These are phyloP conservation scores for Bombyx mori DNA, from an alignment of 1,140 invertebrate genomes.

Conservation along the genomic window DNA sequence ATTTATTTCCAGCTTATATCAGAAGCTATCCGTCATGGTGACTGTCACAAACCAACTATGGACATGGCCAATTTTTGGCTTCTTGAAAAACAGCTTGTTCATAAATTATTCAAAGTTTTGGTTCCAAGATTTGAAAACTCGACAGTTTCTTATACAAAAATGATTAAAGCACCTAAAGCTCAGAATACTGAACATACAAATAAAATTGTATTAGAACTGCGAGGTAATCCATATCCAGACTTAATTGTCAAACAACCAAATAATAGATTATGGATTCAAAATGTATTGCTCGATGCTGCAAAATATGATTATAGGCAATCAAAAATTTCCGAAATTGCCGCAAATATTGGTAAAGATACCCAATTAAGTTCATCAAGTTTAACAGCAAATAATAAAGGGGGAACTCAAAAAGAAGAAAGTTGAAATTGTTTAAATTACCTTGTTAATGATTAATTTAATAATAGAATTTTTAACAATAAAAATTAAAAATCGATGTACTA, in stretches of 20 bases:
- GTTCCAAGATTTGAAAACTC: conserved; percentile 85
- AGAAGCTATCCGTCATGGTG: conserved; percentile 89
- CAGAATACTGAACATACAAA: conserved; percentile 71
- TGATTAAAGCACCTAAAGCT: conserved; percentile 78
- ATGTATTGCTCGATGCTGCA: conserved; percentile 81
- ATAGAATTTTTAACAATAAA: no score
- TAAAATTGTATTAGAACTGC: conserved; percentile 82
- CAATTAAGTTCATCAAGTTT: conserved; percentile 2
- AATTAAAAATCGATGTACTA: no score
- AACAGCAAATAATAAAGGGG: no score
- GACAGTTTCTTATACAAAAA: conserved; percentile 79
- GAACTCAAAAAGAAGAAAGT: no score
- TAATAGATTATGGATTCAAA: conserved; percentile 79
- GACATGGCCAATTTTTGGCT: conserved; percentile 92
- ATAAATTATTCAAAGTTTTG: conserved; percentile 94
- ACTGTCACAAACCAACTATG: conserved; percentile 88
- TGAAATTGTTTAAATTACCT: no score
- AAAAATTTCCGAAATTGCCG: conserved; percentile 63
- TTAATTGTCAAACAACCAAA: conserved; percentile 68
- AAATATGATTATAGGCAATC: conserved; percentile 75
- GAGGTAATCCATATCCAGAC: conserved; percentile 80
- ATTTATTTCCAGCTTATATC: conserved; percentile 84
- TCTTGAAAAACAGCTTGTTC: conserved; percentile 88
- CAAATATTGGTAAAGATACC: conserved; percentile 46
- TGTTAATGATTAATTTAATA: no score